Conservation (phyloP, 2,888 invertebrate species). For the Pimpla rufipes region DNA sequence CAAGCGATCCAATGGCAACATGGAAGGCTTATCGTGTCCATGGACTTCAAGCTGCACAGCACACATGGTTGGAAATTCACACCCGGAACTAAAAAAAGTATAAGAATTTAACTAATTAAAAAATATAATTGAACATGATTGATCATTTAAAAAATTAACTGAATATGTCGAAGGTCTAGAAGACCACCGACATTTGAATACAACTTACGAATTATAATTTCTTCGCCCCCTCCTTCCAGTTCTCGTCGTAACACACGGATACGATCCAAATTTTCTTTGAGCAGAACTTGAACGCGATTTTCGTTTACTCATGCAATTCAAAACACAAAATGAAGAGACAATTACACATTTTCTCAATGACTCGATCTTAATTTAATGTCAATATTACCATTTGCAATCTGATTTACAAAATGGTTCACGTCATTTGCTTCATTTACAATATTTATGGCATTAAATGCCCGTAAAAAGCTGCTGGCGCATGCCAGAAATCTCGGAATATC, state of each 20-base stretch:
- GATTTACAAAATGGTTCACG: slow-evolving; percentile 11
- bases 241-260: slow-evolving; percentile 11
- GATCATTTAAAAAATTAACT: not conserved
- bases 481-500: slow-evolving; percentile 35
- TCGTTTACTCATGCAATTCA: slow-evolving; percentile 4
- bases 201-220: slow-evolving; percentile 24
- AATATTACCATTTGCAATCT: slow-evolving; percentile 17
- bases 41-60: not conserved
- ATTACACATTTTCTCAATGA: not conserved
- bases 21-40: slow-evolving; percentile 3
- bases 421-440: not conserved
- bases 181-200: not conserved
- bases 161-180: not conserved
- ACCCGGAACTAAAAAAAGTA: slow-evolving; percentile 4
- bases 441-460: not conserved
- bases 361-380: not conserved
- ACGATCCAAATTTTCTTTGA: slow-evolving; percentile 1
- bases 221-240: slow-evolving; percentile 9
- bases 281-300: slow-evolving; percentile 10
- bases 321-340: slow-evolving; percentile 14
- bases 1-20: slow-evolving; percentile 18
- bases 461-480: slow-evolving; percentile 19
- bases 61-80: not conserved
- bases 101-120: not conserved
- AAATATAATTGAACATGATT: not conserved